Base-by-base conservation (phyloP, 2,888 invertebrate species). In the Polia nebulosa region DNA sequence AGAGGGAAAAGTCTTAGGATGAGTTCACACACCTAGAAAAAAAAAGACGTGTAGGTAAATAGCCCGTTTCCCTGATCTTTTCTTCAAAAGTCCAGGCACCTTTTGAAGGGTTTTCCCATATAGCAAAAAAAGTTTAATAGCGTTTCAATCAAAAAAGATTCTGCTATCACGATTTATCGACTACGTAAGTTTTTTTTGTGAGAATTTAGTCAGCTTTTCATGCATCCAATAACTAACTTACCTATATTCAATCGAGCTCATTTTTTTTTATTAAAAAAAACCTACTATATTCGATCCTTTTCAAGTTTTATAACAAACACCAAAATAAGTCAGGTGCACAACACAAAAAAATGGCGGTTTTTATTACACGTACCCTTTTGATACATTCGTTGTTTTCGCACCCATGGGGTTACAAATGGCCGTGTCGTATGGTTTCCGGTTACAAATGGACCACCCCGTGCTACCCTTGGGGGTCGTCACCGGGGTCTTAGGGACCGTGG, bases 371-470 rank as follows among this genome's bases (percentile, higher is more conserved):
- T 36, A 34, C 52, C 49, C 57, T 34, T 69, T 45, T 69, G 53
- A 66, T 61, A 76, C 22, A 70, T 78, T 66, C 44, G 32, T 62
- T 69, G 64, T 73, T 58, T 61, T 39, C 34, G 64, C 64, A 29
- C 53, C 63, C 71, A 57, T 53, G 53, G 53, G 69, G 34, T 32
- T 66, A 67, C 51, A 71, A 80, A 80, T 76, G 67, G 55, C 51
- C 36, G 45, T 49, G 64, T 76, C 61, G 60, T 64, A 52, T 58
- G 77, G 81, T 77, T 67, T 81, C 64, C 78, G 53, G 66, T 71
- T 67, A 81, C 81, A 78, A 78, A 81, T 78, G 78, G 81, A 63
- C 59, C 66, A 27, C 71, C 61, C 70, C 52, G 7, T 52, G 36
- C 25, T 39, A 59, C 81, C 72, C 81, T 27, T 13, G 78, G 81